Evolutionary conservation across 64 coral and sea anemone species (phyloP).

Genomic region (Pocillopora damicornis): DNA sequence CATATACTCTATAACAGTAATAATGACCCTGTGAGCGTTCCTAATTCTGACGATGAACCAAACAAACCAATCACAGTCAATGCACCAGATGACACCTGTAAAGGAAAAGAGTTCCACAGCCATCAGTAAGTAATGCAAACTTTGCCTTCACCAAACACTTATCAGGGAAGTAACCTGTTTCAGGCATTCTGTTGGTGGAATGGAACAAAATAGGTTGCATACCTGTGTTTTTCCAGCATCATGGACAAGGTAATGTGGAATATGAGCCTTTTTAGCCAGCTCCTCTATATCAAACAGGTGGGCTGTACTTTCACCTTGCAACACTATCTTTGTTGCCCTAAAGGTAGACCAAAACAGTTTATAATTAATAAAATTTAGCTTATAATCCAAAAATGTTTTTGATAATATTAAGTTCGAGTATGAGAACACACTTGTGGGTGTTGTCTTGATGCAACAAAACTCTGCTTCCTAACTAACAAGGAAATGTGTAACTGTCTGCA

Average conservation of each 20-base stretch:
- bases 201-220: too few species aligned
- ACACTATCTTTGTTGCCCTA: conserved; percentile 78
- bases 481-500: too few species aligned
- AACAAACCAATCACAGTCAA: conserved; percentile 90
- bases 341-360: neutral
- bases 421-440: too few species aligned
- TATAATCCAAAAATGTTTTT: too few species aligned
- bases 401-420: too few species aligned
- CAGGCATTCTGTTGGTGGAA: too few species aligned
- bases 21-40: conserved; percentile 67
- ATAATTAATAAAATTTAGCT: neutral
- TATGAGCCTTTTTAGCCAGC: conserved; percentile 48
- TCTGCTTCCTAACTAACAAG: too few species aligned
- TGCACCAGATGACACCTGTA: conserved; percentile 77
- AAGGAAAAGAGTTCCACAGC: neutral
- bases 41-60: conserved; percentile 54
- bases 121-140: neutral
- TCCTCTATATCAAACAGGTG: conserved; percentile 80
- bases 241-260: conserved; percentile 75
- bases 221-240: conserved; percentile 98
- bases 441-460: too few species aligned
- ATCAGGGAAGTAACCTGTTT: too few species aligned
- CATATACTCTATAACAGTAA: conserved; percentile 51
- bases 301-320: conserved; percentile 74
- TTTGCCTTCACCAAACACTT: neutral